Base-by-base conservation (phyloP, 1,140 invertebrate genomes). In the Vanessa tameamea region DNA sequence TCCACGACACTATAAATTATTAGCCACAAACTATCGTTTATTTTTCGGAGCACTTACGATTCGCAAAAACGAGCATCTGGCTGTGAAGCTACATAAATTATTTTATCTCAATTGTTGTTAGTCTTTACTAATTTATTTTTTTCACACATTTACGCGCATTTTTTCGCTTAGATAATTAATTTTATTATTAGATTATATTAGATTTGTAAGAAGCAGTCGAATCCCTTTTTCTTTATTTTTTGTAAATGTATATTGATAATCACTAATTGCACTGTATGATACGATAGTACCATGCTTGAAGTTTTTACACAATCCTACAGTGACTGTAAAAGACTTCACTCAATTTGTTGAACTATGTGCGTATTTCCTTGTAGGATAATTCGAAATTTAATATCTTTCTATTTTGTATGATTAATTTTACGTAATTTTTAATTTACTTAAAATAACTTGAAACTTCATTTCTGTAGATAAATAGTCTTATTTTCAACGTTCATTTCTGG, bases 1-100 rank as follows among this genome's bases (percentile, higher is more conserved):
- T 77, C 75, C 73, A 55, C 70, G 73, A 75, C 73, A 78, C 70
- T 73, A 78, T 78, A 78, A 78, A 78, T 78, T 78, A 78, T 78
- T 73, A 67, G 70, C 77, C 74, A 72, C 77, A 71, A 64, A 71
- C 47, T 71, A 48, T 65, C 43, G 50, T 72, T 72, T 72, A 64
- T 72, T 72, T 72, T 66, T 75, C 66, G 47, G 55, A 74, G 57
- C 72, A 69, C 72, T 74, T 48, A 69, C 59, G 66, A 43, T 53
- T 63, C 69, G 72, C 67, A 48, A 64, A 64, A 74, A 69, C 59
- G 64, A 69, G 47, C 72, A 74, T 74, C 67, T 74, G 66, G 26
- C 55, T 47, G 66, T 47, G 47, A 16, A 43, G 66, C 15, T 47
- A 61, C n/a, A 51, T 57, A 57, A 71, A 71, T 64, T 50, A 61